phyloP scores from a whole-genome alignment of 2,797 vertebrate genomes.

The Balearica regulorum region DNA sequence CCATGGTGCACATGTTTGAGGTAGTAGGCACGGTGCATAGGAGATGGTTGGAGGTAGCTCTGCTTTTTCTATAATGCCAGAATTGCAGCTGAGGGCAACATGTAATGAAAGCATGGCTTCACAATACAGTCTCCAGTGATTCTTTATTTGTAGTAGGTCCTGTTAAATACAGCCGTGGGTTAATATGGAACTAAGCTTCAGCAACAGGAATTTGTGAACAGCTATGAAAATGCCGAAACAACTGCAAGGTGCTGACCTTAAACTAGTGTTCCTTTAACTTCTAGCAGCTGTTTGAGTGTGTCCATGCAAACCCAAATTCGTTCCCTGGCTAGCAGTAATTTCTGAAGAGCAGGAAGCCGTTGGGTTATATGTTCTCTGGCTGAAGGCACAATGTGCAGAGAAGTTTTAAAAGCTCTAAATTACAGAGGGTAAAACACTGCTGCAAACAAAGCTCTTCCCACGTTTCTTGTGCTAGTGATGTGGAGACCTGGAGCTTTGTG shows the following conservation, averaged over 20 bases:
- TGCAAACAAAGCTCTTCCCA: neutral
- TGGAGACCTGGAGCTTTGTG: neutral
- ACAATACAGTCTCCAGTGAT: fast-evolving
- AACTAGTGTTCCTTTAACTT: slow-evolving; percentile 49
- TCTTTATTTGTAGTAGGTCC: neutral
- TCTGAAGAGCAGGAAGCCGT: slow-evolving; percentile 17
- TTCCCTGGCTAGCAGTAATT: neutral
- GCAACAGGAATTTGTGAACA: slow-evolving; percentile 36
- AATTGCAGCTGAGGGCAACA: neutral
- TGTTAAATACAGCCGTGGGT: neutral
- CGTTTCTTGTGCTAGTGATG: slow-evolving; percentile 2
- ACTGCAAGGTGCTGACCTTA: slow-evolving; percentile 60
- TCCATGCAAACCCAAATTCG: neutral
- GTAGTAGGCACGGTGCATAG: neutral
- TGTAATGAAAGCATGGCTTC: neutral
- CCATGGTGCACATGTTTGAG: neutral
- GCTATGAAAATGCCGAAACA: slow-evolving; percentile 44
- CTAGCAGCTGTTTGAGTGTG: slow-evolving; percentile 12
- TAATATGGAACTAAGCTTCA: slow-evolving; percentile 47
- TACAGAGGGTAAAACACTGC: neutral
- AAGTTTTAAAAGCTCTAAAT: slow-evolving; percentile 16
- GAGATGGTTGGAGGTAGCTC: neutral
- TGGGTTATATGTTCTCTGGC: neutral
- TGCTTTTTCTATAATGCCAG: neutral
- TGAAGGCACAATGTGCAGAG: neutral